Evolutionary conservation across 2,113 vertebrate genomes (phyloP), one percentile per base, ranked within the genome.

Genomic region (Platichthys stellatus): DNA sequence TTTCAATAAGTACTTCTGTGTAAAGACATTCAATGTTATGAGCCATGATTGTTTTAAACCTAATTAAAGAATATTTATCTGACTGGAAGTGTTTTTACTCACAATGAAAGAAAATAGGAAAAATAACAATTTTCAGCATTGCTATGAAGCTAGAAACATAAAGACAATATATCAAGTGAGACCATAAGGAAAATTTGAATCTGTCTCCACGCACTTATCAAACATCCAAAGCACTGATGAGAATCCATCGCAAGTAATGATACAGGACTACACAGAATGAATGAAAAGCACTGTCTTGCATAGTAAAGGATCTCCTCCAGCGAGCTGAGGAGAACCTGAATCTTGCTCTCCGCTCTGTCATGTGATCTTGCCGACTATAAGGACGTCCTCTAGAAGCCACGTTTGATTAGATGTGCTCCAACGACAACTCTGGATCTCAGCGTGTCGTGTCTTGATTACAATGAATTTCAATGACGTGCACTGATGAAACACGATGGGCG

Each of bases 11-110:
- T 71, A 61, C 26, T 78, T 82, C 67, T 88, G 74, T 87, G 79
- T 84, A 68, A 75, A 87, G 63, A 76, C 10, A 78, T 84, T 53
- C 80, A 43, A 82, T 81, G 43, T 78, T 80, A 81, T 66, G 11
- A 84, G 72, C 85, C n/a, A 82, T 82, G n/a, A 80, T 74, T 80
- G 71, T 82, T 89, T 89, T 61, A 72, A 85, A 70, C n/a, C 72
- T 79, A 66, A 92, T 90, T 90, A 92, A 93, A 93, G 45, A 78
- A 61, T 35, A 84, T 90, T 77, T 86, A 69, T 83, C 56, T 71
- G 70, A 73, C 13, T 24, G 66, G 15, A 18, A 1, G 49, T 61
- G 9, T 82, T 79, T 69, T 60, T 76, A 61, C 51, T 2, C 35
- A 59, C 38, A 64, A 24, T 57, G 23, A 26, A 8, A 26, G 4